These are phyloP conservation scores for Nicator chloris DNA, from an alignment of 2,113 vertebrate species.

Conservation along the genomic window DNA sequence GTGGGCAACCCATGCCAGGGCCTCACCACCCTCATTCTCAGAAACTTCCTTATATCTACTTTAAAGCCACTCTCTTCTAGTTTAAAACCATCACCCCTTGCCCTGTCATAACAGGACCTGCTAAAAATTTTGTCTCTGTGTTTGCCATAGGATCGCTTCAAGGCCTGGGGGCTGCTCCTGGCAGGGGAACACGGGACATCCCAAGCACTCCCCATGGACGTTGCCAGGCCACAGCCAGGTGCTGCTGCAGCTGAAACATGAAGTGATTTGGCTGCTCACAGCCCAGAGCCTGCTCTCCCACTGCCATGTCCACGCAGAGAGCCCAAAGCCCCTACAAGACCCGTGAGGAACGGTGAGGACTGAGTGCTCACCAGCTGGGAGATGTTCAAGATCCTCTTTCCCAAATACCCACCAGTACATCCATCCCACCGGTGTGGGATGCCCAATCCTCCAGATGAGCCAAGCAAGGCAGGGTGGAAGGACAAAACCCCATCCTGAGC, in stretches of 20 bases:
- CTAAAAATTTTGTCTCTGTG: neutral
- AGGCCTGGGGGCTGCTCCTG: neutral
- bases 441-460: neutral
- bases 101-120: neutral
- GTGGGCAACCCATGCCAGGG: neutral
- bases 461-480: neutral
- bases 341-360: fast-evolving
- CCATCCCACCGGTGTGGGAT: fast-evolving
- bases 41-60: neutral
- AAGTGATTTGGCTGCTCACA: neutral
- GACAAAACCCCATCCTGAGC: neutral
- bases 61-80: neutral
- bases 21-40: neutral
- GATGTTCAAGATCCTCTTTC: neutral
- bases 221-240: neutral
- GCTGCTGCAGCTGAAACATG: neutral
- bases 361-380: fast-evolving
- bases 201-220: fast-evolving
- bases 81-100: neutral
- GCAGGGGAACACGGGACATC: neutral
- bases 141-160: neutral
- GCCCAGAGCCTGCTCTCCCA: neutral
- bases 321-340: neutral
- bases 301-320: fast-evolving
- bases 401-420: neutral